phyloP scores from a whole-genome alignment of 2,113 vertebrate species.

The Ascaphus truei region DNA sequence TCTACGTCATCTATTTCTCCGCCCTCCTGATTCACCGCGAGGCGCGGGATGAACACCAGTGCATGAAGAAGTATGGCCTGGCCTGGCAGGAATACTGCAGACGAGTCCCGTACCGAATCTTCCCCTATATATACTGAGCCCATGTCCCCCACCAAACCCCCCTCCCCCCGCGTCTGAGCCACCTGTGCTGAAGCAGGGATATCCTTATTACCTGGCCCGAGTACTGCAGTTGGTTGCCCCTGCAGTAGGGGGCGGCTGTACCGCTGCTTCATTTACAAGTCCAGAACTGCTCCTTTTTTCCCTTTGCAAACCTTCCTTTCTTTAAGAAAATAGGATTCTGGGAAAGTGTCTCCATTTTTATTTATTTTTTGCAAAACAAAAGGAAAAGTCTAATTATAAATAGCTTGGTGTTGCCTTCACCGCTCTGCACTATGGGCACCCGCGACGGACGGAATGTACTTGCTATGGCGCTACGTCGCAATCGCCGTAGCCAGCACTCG shows the following conservation, averaged over 20 bases:
- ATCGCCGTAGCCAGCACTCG: too few species aligned
- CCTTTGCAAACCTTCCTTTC: too few species aligned
- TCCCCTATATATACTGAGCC: conserved; percentile 81
- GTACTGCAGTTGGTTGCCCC: background rate
- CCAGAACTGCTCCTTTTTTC: too few species aligned
- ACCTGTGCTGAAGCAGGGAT: background rate
- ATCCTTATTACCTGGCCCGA: background rate
- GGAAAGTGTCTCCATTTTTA: too few species aligned
- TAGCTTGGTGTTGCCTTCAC: too few species aligned
- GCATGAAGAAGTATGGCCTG: conserved; percentile 71
- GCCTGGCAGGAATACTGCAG: conserved; percentile 82
- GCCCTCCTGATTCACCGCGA: conserved; percentile 77
- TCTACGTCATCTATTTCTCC: conserved; percentile 80
- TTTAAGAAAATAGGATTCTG: too few species aligned
- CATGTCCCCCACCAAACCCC: background rate
- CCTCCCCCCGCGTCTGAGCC: background rate
- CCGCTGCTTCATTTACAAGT: too few species aligned
- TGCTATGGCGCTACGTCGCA: too few species aligned
- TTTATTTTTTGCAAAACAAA: too few species aligned
- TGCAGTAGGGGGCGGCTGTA: background rate
- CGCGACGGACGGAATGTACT: too few species aligned
- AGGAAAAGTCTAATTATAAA: too few species aligned
- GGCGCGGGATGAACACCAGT: conserved; percentile 79
- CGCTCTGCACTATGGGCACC: too few species aligned
- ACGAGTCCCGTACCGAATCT: conserved; percentile 79